Percentiles rank a stretch among this genome's conserved stretches.
Conservation (phyloP, 2,113 vertebrate genomes). For the Chaetorhynchus papuensis region DNA sequence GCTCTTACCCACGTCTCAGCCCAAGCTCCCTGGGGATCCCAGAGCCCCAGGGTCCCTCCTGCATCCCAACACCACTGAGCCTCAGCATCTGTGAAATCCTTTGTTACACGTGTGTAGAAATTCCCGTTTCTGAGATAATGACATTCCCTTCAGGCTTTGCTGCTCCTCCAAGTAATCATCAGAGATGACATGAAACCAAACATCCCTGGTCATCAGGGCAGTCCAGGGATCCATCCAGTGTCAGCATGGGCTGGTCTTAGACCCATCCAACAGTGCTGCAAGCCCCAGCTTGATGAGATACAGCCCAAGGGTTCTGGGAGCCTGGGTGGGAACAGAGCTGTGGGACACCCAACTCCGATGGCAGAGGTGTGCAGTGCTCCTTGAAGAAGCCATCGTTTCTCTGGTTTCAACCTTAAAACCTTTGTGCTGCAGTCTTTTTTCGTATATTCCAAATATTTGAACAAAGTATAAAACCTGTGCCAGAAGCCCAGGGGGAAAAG, state of each 20-base stretch:
- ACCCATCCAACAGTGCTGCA: background rate
- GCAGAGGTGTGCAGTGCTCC: background rate
- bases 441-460: background rate
- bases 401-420: background rate
- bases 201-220: no score
- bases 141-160: background rate
- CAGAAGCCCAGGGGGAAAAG: background rate
- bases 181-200: background rate
- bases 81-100: background rate
- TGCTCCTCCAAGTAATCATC: background rate
- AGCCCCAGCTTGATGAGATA: fast-evolving
- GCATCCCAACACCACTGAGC: background rate
- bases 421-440: background rate
- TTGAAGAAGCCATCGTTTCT: background rate
- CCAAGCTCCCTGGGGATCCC: background rate
- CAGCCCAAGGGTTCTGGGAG: background rate
- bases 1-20: background rate
- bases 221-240: background rate
- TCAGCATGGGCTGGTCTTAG: background rate
- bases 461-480: background rate
- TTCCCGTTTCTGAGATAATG: background rate
- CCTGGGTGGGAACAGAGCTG: fast-evolving
- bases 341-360: background rate
- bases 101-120: fast-evolving
- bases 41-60: background rate